A percentile compares a stretch with the other conserved stretches of the same genome.
Evolutionary conservation across 2,113 vertebrate genomes (phyloP).

Genomic region (Hemichromis elongatus): DNA sequence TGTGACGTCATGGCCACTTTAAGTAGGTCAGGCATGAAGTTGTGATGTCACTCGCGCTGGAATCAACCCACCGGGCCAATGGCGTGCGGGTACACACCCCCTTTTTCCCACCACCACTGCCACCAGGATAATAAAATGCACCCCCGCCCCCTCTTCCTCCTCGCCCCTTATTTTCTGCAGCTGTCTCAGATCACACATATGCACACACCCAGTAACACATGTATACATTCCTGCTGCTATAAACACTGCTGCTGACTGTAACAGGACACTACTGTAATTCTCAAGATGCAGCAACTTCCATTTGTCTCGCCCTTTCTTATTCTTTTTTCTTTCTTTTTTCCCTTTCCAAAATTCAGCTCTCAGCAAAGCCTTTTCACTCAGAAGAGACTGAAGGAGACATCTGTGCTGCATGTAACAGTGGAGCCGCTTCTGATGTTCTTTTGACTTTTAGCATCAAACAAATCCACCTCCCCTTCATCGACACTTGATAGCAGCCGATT

Average conservation of each 20-base stretch:
- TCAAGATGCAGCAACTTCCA: neutral
- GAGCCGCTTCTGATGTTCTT: slow-evolving; percentile 32
- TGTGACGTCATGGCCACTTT: slow-evolving; percentile 47
- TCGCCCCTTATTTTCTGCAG: neutral
- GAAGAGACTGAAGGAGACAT: neutral
- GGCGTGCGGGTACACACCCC: neutral
- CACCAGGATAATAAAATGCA: slow-evolving; percentile 7
- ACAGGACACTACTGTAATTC: neutral
- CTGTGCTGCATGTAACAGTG: neutral
- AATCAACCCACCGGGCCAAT: slow-evolving; percentile 33
- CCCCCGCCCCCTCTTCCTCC: neutral
- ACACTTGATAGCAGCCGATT: neutral
- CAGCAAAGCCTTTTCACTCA: slow-evolving; percentile 6
- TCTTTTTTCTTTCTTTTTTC: neutral
- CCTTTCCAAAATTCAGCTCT: neutral
- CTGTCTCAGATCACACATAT: slow-evolving; percentile 19
- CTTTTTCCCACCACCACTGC: neutral
- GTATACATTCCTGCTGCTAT: neutral
- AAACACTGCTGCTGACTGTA: neutral
- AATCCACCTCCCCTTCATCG: slow-evolving; percentile 10
- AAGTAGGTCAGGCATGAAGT: slow-evolving; percentile 60
- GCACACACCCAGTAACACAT: neutral
- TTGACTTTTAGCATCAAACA: slow-evolving; percentile 29
- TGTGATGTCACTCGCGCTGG: slow-evolving; percentile 55
- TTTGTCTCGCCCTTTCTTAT: neutral